Base-by-base conservation (phyloP, 2,888 invertebrate species). In the Chloroclystis v-ata region DNA sequence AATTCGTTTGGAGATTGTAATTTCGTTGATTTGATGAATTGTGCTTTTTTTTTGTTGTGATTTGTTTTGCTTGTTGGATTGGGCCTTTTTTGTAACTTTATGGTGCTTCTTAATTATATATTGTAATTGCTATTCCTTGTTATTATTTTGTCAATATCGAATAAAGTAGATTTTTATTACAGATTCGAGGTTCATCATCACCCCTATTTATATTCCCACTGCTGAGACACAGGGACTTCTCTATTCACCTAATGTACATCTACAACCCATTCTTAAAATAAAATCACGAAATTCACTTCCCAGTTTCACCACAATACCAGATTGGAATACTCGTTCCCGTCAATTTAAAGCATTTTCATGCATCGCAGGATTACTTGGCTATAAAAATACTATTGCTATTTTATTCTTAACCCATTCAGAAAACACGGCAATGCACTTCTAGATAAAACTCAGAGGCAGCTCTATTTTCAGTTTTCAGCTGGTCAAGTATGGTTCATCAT, bases 351-450 rank as follows among this genome's bases (percentile, higher is more conserved):
- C 45, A 47, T 52, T 52, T 47, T 38, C 32, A 44, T 45, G 43
- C 49, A 52, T 49, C 37, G 33, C 32, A 55, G 52, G 55, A 63
- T 65, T 67, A 61, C 64, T 53, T 45, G 57, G 59, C 44, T 63
- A 74, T 79, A 77, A 78, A 82, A 77, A 59, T 64, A 66, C 66
- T 71, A 72, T 71, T 62, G 65, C 60, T 72, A 64, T 78, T 82
- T 81, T 81, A 76, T 80, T 76, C 75, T 38, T n/a, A 26, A 54
- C 52, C 68, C 72, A 69, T 75, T 74, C 61, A 39, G 43, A 49
- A 60, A 69, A 82, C 83, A 82, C 62, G 72, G 74, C 70, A 72
- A 66, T 76, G 82, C 82, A 83, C 82, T 82, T 54, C 39, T 46
- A 33, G 50, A 47, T 50, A 46, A 50, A 46, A 43, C 30, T 26